These are phyloP conservation scores for Cyrtodaria siliqua DNA, from an alignment of 2,888 invertebrate genomes.

Conservation along the genomic window DNA sequence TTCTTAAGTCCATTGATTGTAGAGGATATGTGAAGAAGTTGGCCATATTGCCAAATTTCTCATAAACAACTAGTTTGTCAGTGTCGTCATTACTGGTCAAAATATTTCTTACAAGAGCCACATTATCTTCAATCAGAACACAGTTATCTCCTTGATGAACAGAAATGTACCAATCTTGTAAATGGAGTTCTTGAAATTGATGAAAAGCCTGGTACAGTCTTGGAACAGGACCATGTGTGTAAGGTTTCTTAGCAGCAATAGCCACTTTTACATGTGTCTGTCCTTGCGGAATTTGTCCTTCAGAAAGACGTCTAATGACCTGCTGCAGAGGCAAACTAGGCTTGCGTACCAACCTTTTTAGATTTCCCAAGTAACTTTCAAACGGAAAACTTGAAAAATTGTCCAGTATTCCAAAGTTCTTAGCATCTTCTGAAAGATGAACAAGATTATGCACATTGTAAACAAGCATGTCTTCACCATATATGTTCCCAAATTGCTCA, in stretches of 20 bases:
- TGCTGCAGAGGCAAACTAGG: conserved; percentile 49
- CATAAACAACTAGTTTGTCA: conserved; percentile 20
- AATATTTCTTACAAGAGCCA: conserved; percentile 44
- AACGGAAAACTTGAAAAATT: too few relatives aligned
- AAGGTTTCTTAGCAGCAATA: conserved; percentile 27
- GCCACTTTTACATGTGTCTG: background rate
- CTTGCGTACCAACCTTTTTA: conserved; percentile 41
- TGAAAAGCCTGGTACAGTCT: background rate
- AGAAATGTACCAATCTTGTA: conserved; percentile 20
- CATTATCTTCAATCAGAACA: conserved; percentile 32
- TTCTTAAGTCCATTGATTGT: conserved; percentile 30
- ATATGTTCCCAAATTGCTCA: too few relatives aligned
- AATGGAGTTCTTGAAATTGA: conserved; percentile 18
- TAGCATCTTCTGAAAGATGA: too few relatives aligned
- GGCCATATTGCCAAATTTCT: conserved; percentile 14
- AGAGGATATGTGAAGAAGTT: conserved; percentile 28
- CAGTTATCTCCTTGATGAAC: conserved; percentile 34
- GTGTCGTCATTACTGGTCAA: conserved; percentile 7
- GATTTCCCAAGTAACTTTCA: too few relatives aligned
- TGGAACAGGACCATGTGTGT: conserved; percentile 38
- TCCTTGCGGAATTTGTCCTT: conserved; percentile 8
- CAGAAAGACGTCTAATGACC: conserved; percentile 53
- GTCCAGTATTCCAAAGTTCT: too few relatives aligned
- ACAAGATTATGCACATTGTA: too few relatives aligned
- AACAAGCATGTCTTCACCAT: too few relatives aligned